Percentiles rank a stretch among this genome's conserved stretches.
Conservation (phyloP, 2,113 vertebrate genomes). For the Mixornis gularis region DNA sequence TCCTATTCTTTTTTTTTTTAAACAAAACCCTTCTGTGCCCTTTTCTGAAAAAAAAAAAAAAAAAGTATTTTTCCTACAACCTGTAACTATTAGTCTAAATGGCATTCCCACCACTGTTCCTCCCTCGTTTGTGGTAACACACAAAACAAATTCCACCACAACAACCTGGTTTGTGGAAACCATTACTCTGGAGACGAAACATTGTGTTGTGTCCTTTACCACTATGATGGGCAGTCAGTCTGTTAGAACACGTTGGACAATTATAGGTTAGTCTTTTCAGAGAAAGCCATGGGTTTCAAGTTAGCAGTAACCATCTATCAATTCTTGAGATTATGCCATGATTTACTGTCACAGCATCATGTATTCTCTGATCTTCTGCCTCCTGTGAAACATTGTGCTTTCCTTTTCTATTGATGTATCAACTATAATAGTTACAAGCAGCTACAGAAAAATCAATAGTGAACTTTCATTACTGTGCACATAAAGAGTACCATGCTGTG, state of each 20-base stretch:
- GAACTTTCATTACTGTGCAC: slow-evolving; percentile 91
- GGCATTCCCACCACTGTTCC: neutral
- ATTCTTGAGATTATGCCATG: slow-evolving; percentile 84
- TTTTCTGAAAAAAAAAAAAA: neutral
- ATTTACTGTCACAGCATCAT: slow-evolving; percentile 82
- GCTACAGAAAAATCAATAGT: slow-evolving; percentile 98
- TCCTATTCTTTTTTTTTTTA: neutral
- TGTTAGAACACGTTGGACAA: slow-evolving; percentile 82
- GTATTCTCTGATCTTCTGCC: slow-evolving; percentile 82
- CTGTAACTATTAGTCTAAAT: neutral
- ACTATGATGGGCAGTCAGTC: slow-evolving; percentile 82
- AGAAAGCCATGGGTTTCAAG: slow-evolving; percentile 82
- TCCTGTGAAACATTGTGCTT: slow-evolving; percentile 91
- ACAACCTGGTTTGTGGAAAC: neutral
- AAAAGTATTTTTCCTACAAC: neutral
- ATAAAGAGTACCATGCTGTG: slow-evolving; percentile 61
- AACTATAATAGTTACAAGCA: slow-evolving; percentile 99
- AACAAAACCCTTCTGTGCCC: neutral
- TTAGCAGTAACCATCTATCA: slow-evolving; percentile 89
- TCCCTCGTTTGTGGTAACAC: neutral
- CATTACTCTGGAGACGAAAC: slow-evolving; percentile 49
- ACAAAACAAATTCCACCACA: neutral
- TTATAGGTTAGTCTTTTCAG: slow-evolving; percentile 57
- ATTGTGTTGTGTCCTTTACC: slow-evolving; percentile 47
- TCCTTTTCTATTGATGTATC: slow-evolving; percentile 99